phyloP scores from a whole-genome alignment of 2,797 vertebrate genomes.

The Saguinus oedipus region DNA sequence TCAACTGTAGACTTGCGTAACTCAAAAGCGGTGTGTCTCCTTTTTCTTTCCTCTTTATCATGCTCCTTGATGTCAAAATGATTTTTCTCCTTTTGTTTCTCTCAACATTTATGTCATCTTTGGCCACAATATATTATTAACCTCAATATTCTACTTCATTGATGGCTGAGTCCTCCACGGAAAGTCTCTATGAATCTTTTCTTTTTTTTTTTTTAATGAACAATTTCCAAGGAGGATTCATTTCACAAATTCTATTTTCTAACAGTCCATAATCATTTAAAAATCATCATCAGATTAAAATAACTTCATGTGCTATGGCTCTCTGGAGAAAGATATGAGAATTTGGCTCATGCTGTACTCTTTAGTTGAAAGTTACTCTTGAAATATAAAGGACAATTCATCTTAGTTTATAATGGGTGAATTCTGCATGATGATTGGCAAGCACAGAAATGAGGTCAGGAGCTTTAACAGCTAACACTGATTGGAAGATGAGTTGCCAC shows the following conservation, averaged over 20 bases:
- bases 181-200: background rate
- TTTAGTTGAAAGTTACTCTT: constrained; percentile 61
- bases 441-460: background rate
- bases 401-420: background rate
- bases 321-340: constrained; percentile 54
- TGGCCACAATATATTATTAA: background rate
- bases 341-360: constrained; percentile 33
- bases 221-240: constrained; percentile 32
- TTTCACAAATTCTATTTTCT: constrained; percentile 40
- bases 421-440: background rate
- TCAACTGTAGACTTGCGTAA: background rate
- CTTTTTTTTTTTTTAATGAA: background rate
- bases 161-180: background rate
- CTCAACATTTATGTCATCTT: background rate
- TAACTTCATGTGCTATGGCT: background rate
- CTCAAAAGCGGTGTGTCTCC: background rate
- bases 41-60: background rate
- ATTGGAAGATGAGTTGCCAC: background rate
- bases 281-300: constrained; percentile 18
- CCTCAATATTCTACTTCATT: background rate
- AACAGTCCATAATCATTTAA: constrained; percentile 23
- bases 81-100: background rate
- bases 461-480: background rate
- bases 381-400: constrained; percentile 32
- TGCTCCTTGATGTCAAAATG: background rate